phyloP scores from a whole-genome alignment of 1,140 invertebrate genomes.

The Aphaenogaster floridana region DNA sequence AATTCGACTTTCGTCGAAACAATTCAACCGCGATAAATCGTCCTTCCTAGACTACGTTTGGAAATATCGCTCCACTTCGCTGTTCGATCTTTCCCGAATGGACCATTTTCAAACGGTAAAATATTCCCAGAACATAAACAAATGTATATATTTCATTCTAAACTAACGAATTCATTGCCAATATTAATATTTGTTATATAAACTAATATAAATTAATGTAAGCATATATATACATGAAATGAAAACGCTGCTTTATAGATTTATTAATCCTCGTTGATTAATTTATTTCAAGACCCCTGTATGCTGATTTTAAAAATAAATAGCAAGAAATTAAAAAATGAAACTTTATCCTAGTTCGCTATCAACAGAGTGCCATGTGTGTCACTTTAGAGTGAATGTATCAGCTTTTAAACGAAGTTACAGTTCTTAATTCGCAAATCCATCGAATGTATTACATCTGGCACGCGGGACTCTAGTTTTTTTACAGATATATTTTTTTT shows the following conservation, averaged over 20 bases:
- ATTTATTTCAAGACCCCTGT: neutral
- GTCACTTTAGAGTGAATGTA: neutral
- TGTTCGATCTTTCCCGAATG: neutral
- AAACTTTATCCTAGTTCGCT: neutral
- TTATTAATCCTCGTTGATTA: neutral
- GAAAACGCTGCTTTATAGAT: neutral
- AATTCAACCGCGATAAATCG: conserved; percentile 18
- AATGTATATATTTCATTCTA: neutral
- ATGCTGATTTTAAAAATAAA: neutral
- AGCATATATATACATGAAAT: neutral
- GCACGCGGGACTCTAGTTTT: conserved; percentile 14
- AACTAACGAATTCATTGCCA: neutral
- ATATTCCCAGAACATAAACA: neutral
- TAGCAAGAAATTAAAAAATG: conserved; percentile 1
- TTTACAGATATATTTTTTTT: conserved; percentile 24
- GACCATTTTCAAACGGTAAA: neutral
- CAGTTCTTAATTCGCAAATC: conserved; percentile 48
- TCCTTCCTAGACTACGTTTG: neutral
- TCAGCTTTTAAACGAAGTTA: conserved; percentile 23
- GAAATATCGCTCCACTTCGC: neutral
- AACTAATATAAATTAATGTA: conserved; percentile 28
- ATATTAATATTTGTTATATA: neutral
- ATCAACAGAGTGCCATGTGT: neutral
- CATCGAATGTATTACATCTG: conserved; percentile 32
- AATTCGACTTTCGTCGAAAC: conserved; percentile 39